Evolutionary conservation across 2,797 vertebrate genomes (phyloP).

Genomic region (Bucorvus abyssinicus): DNA sequence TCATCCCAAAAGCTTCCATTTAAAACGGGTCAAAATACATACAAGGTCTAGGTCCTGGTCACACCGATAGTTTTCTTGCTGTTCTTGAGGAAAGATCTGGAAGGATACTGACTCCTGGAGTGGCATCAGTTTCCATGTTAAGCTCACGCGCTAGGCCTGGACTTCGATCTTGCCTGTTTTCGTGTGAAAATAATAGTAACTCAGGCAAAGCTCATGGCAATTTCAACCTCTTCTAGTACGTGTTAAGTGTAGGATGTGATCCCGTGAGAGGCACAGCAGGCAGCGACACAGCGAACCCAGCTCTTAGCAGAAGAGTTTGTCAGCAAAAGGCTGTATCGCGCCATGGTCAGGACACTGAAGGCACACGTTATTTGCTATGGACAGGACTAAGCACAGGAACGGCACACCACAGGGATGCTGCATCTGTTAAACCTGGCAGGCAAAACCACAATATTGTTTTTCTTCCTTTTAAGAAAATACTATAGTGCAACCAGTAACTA

Average conservation of each 20-base stretch:
- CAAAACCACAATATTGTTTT: neutral
- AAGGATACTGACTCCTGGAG: neutral
- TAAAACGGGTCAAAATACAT: neutral
- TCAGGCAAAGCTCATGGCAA: neutral
- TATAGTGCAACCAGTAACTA: accelerated
- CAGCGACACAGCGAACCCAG: neutral
- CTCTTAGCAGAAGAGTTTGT: neutral
- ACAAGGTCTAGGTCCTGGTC: neutral
- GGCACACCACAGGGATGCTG: neutral
- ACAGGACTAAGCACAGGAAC: accelerated
- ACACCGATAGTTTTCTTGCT: neutral
- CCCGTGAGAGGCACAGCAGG: neutral
- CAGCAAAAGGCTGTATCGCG: neutral
- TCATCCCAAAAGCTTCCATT: neutral
- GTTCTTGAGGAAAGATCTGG: neutral
- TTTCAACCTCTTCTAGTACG: neutral
- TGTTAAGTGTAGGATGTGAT: neutral
- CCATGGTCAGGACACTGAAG: neutral
- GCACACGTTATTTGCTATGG: neutral
- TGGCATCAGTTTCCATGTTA: neutral
- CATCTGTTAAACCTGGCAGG: neutral
- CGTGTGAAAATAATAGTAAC: neutral
- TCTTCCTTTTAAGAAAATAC: neutral
- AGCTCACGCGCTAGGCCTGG: neutral
- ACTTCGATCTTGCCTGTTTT: neutral